Evolutionary conservation across 2,113 vertebrate genomes (phyloP).

Genomic region (Ciconia maguari): DNA sequence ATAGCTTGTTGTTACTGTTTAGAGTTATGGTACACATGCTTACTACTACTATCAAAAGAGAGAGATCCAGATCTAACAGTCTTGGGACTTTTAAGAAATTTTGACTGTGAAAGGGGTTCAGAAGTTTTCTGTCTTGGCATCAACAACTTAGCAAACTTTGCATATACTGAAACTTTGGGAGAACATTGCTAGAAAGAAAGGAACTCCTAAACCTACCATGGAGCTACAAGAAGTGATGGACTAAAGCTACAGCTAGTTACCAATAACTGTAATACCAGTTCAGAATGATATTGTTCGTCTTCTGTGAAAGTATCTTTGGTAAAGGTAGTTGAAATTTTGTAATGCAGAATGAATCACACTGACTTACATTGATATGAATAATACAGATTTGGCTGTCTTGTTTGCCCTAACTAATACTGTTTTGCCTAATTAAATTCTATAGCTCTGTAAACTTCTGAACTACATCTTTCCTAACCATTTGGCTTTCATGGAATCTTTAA

Average conservation of each 20-base stretch:
- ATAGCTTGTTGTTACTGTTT: neutral
- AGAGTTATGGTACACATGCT: neutral
- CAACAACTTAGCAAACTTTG: neutral
- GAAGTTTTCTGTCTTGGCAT: neutral
- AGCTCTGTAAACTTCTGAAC: neutral
- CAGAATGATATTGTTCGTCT: neutral
- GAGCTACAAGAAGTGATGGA: neutral
- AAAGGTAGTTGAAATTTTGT: neutral
- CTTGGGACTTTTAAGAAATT: neutral
- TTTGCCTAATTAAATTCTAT: neutral
- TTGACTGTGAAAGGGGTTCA: neutral
- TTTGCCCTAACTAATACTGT: neutral
- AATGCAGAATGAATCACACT: neutral
- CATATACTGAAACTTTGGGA: neutral
- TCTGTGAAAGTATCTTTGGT: neutral
- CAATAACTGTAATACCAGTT: neutral
- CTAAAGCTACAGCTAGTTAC: neutral
- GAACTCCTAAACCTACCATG: neutral
- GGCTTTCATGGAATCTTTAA: neutral
- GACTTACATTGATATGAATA: neutral
- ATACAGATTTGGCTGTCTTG: neutral
- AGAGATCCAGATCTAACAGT: neutral
- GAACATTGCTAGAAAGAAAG: neutral
- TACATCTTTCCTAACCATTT: neutral
- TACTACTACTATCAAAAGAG: neutral